Percentiles rank a stretch among this genome's conserved stretches.
phyloP scores from a whole-genome alignment of 2,113 vertebrate genomes.

The Sylvilagus bachmani region DNA sequence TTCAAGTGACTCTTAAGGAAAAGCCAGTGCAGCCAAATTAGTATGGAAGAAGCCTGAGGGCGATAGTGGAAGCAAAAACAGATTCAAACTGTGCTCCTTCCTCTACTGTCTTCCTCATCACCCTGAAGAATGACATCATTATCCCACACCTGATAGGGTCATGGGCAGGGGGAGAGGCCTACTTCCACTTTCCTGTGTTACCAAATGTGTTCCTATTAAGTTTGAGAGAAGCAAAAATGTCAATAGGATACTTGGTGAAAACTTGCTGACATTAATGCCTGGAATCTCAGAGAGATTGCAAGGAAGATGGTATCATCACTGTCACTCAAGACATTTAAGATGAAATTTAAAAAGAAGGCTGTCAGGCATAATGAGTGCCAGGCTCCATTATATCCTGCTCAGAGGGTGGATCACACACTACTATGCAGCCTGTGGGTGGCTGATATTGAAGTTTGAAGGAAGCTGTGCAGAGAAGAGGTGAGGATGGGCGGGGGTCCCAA shows the following conservation, averaged over 20 bases:
- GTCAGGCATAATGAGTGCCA: slow-evolving; percentile 77
- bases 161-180: neutral
- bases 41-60: neutral
- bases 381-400: slow-evolving; percentile 58
- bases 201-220: slow-evolving; percentile 60
- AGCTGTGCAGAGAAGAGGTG: slow-evolving; percentile 27
- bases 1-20: neutral
- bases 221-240: slow-evolving; percentile 62
- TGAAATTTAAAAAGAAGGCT: slow-evolving; percentile 73
- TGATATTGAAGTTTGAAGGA: slow-evolving; percentile 43
- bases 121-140: neutral
- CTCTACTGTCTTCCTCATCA: neutral
- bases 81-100: neutral
- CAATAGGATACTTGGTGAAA: slow-evolving; percentile 65
- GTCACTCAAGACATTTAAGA: slow-evolving; percentile 74
- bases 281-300: slow-evolving; percentile 65
- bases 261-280: slow-evolving; percentile 81
- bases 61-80: neutral
- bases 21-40: neutral
- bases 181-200: slow-evolving; percentile 51
- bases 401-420: slow-evolving; percentile 65
- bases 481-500: neutral
- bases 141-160: slow-evolving; percentile 10
- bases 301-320: slow-evolving; percentile 78
- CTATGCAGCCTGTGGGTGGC: slow-evolving; percentile 58